Evolutionary conservation across 2,113 vertebrate species (phyloP).

Genomic region (Alces alces): DNA sequence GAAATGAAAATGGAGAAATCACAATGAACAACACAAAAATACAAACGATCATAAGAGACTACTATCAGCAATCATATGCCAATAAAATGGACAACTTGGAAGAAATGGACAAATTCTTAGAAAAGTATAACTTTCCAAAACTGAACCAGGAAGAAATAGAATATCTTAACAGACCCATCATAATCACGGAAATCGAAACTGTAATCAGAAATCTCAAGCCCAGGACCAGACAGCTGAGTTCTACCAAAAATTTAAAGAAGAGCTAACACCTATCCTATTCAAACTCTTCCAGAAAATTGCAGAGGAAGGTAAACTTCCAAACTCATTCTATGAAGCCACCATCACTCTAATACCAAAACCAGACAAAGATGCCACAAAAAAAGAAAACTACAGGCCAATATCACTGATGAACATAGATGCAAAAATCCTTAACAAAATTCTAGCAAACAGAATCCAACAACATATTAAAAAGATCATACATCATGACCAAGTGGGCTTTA

Average conservation of each 20-base stretch:
- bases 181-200: neutral
- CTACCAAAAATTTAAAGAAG: neutral
- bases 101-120: neutral
- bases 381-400: neutral
- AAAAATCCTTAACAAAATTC: neutral
- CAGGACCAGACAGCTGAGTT: neutral
- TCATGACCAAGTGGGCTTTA: neutral
- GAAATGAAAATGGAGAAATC: neutral
- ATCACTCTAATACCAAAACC: neutral
- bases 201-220: neutral
- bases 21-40: neutral
- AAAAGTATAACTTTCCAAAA: neutral
- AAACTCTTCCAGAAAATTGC: neutral
- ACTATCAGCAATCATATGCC: neutral
- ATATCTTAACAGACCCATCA: neutral
- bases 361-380: neutral
- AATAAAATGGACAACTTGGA: neutral
- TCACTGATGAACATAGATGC: neutral
- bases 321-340: neutral
- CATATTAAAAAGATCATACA: neutral
- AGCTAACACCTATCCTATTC: neutral
- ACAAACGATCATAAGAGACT: neutral
- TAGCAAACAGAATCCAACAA: neutral
- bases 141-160: neutral
- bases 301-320: neutral